Base-by-base conservation (phyloP, 2,113 vertebrate species). In the Odocoileus virginianus region DNA sequence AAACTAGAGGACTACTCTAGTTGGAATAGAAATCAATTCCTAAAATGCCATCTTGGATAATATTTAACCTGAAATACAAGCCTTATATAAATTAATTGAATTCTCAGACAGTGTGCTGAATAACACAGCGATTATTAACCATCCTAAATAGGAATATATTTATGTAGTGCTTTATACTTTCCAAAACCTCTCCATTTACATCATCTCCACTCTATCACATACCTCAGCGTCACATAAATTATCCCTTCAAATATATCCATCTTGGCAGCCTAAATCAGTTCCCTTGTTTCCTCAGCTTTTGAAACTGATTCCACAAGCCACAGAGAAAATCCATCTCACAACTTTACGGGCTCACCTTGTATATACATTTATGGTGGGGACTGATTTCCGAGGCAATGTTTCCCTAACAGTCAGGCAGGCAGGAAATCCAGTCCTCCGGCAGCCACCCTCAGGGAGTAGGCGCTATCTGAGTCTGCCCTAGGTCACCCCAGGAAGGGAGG, bases 141-240 rank as follows among this genome's bases (percentile, higher is more conserved):
- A 71, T 61, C 4, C 23, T 79, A 40, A 97, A 58, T 74, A 89
- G 58, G 83, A 97, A 93, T 60, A 55, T 86, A 61, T 87, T 93
- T 96, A 83, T 78, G 55, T 14, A 91, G 16, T 76, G 21, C n/a
- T 93, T 97, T 89, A 43, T 89, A 28, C 60, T 91, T 96, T 94
- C 50, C 45, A 78, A 93, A 96, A 54, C 91, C 50, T 94, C 82
- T 97, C 90, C 94, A 96, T 97, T 96, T 94, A 95, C 30, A 96
- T 94, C 87, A 47, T 95, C 89, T 97, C 87, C 79, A 76, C 45
- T 94, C n/a, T 83, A 96, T 64, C 79, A 95, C 47, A 85, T 94
- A 92, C 83, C 74, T 92, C 57, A 92, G 83, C 10, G n/a, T 96
- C 61, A 76, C 60, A 94, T 85, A 94, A 96, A 94, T 96, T 87